phyloP scores from a whole-genome alignment of 2,113 vertebrate genomes.

The Seriola quinqueradiata region DNA sequence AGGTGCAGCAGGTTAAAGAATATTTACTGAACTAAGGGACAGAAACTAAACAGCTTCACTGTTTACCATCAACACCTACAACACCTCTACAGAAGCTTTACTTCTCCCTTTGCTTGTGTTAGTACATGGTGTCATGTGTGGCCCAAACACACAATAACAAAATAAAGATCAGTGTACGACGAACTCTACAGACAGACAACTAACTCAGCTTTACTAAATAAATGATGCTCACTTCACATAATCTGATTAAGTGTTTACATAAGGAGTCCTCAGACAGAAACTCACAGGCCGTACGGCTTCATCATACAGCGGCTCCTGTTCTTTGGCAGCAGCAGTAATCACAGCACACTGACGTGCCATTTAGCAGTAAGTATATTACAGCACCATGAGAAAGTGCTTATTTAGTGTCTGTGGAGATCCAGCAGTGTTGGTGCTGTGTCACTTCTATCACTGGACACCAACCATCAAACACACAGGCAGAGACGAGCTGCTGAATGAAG shows the following conservation, averaged over 20 bases:
- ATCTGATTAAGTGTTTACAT: constrained; percentile 7
- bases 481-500: not conserved
- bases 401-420: constrained; percentile 38
- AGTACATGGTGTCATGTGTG: not conserved
- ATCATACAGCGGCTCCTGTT: not conserved
- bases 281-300: not conserved
- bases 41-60: too few relatives aligned
- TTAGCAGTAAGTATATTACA: constrained; percentile 31
- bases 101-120: too few relatives aligned
- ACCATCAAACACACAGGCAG: not conserved
- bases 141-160: not conserved
- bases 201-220: not conserved
- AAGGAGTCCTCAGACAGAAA: not conserved
- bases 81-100: too few relatives aligned
- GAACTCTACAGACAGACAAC: not conserved
- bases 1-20: too few relatives aligned
- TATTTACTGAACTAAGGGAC: too few relatives aligned
- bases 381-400: constrained; percentile 23
- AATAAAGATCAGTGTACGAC: too few relatives aligned
- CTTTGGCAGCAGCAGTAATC: constrained; percentile 12
- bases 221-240: not conserved
- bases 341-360: not conserved
- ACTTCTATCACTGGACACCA: not conserved
- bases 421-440: not conserved
- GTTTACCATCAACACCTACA: too few relatives aligned